Evolutionary conservation across 2,888 invertebrate species (phyloP).

Genomic region (Drosophila lutescens): DNA sequence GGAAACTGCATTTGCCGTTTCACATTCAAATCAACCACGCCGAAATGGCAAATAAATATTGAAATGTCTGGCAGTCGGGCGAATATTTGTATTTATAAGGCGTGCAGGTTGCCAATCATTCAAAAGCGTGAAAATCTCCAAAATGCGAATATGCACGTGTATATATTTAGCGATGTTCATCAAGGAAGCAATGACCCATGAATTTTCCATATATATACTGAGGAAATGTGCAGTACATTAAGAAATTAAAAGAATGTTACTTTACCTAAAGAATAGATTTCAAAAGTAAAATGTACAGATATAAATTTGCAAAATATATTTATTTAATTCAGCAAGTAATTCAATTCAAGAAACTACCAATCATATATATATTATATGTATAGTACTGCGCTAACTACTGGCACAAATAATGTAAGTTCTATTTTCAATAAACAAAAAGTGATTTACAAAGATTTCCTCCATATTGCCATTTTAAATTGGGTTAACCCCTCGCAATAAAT

Average conservation of each 20-base stretch:
- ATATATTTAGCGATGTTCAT: constrained; percentile 21
- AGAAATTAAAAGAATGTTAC: background rate
- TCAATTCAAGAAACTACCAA: too few relatives aligned
- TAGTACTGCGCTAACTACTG: too few relatives aligned
- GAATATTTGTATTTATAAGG: constrained; percentile 37
- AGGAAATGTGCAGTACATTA: background rate
- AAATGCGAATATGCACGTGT: constrained; percentile 10
- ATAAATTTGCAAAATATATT: too few relatives aligned
- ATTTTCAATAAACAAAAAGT: too few relatives aligned
- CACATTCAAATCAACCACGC: constrained; percentile 8
- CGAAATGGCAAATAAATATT: constrained; percentile 31
- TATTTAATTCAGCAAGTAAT: too few relatives aligned
- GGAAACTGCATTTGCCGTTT: constrained; percentile 11
- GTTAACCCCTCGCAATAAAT: background rate
- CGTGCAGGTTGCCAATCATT: constrained; percentile 38
- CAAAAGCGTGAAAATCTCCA: constrained; percentile 32
- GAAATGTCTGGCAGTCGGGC: constrained; percentile 17
- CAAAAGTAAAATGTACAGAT: background rate
- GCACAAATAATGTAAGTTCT: too few relatives aligned
- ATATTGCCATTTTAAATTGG: background rate
- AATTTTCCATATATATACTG: background rate
- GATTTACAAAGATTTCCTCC: too few relatives aligned
- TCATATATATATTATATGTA: too few relatives aligned
- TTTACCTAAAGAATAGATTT: background rate
- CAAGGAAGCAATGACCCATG: constrained; percentile 42